Conservation (phyloP, 2,888 invertebrate species). For the Orthosia gracilis region DNA sequence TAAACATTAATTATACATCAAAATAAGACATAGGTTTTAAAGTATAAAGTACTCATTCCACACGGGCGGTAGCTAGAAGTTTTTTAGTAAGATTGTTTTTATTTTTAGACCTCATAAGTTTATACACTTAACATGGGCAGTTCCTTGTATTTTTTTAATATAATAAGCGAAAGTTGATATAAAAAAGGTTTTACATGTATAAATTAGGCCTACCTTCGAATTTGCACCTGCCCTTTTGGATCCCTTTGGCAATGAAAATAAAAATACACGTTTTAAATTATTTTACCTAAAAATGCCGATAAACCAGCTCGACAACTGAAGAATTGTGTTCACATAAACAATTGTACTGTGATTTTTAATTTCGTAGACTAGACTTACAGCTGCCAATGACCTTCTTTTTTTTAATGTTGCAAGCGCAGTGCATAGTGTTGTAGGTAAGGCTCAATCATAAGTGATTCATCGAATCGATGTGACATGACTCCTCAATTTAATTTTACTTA, state of each 20-base stretch:
- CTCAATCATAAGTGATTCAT: no score
- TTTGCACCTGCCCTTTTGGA: conserved; percentile 54
- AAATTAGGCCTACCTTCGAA: conserved; percentile 54
- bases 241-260: conserved; percentile 54
- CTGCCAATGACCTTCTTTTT: no score
- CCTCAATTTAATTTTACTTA: no score
- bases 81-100: neutral
- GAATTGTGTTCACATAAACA: neutral
- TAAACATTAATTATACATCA: no score
- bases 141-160: neutral
- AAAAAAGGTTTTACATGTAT: conserved; percentile 12
- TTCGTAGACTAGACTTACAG: no score
- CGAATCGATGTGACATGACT: no score
- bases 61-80: no score
- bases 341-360: no score
- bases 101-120: neutral
- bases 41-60: no score
- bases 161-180: neutral
- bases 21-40: no score
- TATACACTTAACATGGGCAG: neutral
- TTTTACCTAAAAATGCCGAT: neutral
- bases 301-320: neutral
- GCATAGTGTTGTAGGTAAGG: no score
- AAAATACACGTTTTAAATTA: conserved; percentile 43
- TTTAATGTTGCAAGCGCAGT: no score